Evolutionary conservation across 2,888 invertebrate genomes (phyloP), one percentile per base, ranked within the genome.

Genomic region (Dinocampus coccinellae): DNA sequence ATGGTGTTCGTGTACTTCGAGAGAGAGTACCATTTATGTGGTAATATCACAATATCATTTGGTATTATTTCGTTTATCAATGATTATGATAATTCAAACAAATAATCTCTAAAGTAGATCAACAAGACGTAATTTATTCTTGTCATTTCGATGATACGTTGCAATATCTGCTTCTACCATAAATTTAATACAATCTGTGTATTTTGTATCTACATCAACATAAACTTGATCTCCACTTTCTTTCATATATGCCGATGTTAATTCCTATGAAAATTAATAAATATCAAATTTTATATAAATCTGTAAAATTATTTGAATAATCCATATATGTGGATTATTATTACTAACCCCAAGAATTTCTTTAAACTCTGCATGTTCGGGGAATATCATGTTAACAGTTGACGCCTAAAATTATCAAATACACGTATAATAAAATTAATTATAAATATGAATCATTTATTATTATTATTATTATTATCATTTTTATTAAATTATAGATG

Each of bases 1-100:
- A 91, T 85, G 97, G 97, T 0, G 92, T 97, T 1, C 92, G 94
- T 81, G 90, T 97, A 79, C 89, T 98, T 70, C 90, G 98, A 79
- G 98, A 98, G 88, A 91, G 96, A 82, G 97, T 97, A 1, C 96
- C 97, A 1, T 98, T 98, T 88, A 94, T 95, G 85, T 95, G 95
- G 95, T 95, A 79, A 88, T 47, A 47, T 33, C 20, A 36, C n/a
- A n/a, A 62, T 16, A 13, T 13, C 20, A 53, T 47, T n/a, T n/a
- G 26, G 33, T 1, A 26, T 47, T 4, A 42, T n/a, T 62, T 36
- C 68, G 24, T 33, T 70, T 33, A 20, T 66, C 24, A 9, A 11
- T 26, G 39, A 67, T 61, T 60, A 11, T 9, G 4, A 22, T 10
- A 7, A 26, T 1, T 24, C 11, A 4, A 29, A n/a, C 10, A 16